phyloP scores from a whole-genome alignment of 2,797 vertebrate genomes.

The Poecile montanus region DNA sequence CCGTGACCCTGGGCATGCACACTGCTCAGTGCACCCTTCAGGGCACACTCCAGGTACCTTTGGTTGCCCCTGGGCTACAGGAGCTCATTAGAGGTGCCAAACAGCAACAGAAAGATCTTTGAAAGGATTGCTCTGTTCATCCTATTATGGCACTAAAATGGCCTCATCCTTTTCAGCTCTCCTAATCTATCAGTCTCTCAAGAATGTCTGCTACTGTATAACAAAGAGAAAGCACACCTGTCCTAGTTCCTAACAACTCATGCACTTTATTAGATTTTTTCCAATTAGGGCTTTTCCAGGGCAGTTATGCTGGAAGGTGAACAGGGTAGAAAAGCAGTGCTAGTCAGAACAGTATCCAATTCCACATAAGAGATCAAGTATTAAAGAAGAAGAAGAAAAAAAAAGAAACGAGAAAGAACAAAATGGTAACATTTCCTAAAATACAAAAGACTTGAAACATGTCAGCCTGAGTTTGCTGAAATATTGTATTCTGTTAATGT shows the following conservation, averaged over 20 bases:
- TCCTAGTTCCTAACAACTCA: background rate
- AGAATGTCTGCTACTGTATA: background rate
- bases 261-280: background rate
- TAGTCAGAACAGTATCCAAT: background rate
- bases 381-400: background rate
- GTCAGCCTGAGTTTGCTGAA: background rate
- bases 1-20: rapidly evolving
- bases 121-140: background rate
- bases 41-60: background rate
- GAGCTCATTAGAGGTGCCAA: background rate
- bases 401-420: background rate
- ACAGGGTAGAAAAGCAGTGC: background rate
- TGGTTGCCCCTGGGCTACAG: background rate
- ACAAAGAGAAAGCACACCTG: background rate
- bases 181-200: background rate
- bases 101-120: background rate
- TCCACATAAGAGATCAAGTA: background rate
- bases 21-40: background rate
- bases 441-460: background rate
- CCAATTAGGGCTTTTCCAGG: background rate
- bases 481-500: background rate
- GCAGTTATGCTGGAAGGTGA: background rate
- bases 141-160: background rate
- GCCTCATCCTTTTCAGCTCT: background rate
- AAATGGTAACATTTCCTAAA: background rate